Percentiles rank a stretch among this genome's conserved stretches.
Evolutionary conservation across 2,888 invertebrate species (phyloP).

Genomic region (Apamea anceps): DNA sequence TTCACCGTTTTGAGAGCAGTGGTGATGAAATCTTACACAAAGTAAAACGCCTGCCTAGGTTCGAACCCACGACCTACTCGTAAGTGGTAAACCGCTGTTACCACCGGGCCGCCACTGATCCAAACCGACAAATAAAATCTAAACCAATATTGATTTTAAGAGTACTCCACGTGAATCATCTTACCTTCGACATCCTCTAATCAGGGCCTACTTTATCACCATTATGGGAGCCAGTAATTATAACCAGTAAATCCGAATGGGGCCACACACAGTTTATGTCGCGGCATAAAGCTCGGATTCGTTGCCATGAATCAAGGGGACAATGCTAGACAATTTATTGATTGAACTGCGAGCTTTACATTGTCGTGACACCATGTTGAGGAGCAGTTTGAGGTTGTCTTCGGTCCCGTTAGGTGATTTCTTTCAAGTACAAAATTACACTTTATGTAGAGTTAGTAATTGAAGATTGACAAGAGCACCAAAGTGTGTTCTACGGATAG

Average conservation of each 20-base stretch:
- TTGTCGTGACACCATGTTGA: slow-evolving; percentile 65
- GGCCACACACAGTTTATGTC: slow-evolving; percentile 76
- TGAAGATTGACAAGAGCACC: neutral
- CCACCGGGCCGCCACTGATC: too few relatives aligned
- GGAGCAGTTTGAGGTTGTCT: slow-evolving; percentile 4
- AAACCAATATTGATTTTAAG: neutral
- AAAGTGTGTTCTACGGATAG: neutral
- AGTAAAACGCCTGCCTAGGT: too few relatives aligned
- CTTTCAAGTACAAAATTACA: neutral
- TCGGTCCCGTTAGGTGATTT: neutral
- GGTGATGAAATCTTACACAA: too few relatives aligned
- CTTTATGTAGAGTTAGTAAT: neutral
- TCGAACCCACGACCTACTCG: too few relatives aligned
- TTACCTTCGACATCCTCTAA: slow-evolving; percentile 21
- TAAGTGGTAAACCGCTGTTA: too few relatives aligned
- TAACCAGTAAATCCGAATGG: slow-evolving; percentile 61
- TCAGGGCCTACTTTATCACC: slow-evolving; percentile 29
- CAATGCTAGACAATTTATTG: slow-evolving; percentile 84
- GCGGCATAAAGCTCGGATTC: slow-evolving; percentile 67
- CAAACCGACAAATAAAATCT: neutral
- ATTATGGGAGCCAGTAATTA: slow-evolving; percentile 58
- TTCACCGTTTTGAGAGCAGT: too few relatives aligned
- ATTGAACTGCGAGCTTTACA: slow-evolving; percentile 74
- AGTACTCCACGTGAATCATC: slow-evolving; percentile 7
- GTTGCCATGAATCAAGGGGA: slow-evolving; percentile 77